Evolutionary conservation across 1,140 invertebrate genomes (phyloP), one percentile per base, ranked within the genome.

Genomic region (Drosophila nigromelanica): DNA sequence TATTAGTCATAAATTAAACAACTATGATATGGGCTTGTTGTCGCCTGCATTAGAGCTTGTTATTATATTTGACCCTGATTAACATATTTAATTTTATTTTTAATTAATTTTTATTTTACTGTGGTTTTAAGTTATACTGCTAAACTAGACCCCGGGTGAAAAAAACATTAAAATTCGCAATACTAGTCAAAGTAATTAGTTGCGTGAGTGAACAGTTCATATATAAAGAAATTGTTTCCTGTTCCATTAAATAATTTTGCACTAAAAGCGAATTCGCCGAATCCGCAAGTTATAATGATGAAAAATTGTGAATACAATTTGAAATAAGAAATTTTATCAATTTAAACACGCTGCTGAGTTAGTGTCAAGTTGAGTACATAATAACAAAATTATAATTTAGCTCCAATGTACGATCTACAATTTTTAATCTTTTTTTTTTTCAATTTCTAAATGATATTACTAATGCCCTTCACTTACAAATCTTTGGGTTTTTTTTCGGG

Each of bases 381-480:
- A 6, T 15, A 6, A 3, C 4, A 42, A n/a, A 35, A 51, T 24
- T 24, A 24, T 24, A 24, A 52, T 33, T 5, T 37, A 15, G 5
- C 11, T 24, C 12, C 8, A 10, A 27, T 4, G 10, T 27, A 42
- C 6, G n/a, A 14, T 14, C 12, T 48, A 12, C n/a, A 14, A 51
- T 30, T n/a, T 51, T 1, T 27, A 27, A 33, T 18, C 30, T 15
- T 18, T 18, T 18, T 18, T 33, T 48, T n/a, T 62, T 62, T 14
- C 12, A 8, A 12, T 56, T 15, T 33, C 40, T n/a, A 47, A 64
- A 24, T 54, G 5, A 3, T 55, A 47, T 37, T 61, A 30, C 7
- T 27, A 43, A 45, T 27, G 33, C 58, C 58, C 66, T 52, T 55
- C 43, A 40, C 10, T 43, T 10, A 18, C 40, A 47, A 52, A 37